Conservation (phyloP, 2,113 vertebrate genomes). For the Crotalus tigris region DNA sequence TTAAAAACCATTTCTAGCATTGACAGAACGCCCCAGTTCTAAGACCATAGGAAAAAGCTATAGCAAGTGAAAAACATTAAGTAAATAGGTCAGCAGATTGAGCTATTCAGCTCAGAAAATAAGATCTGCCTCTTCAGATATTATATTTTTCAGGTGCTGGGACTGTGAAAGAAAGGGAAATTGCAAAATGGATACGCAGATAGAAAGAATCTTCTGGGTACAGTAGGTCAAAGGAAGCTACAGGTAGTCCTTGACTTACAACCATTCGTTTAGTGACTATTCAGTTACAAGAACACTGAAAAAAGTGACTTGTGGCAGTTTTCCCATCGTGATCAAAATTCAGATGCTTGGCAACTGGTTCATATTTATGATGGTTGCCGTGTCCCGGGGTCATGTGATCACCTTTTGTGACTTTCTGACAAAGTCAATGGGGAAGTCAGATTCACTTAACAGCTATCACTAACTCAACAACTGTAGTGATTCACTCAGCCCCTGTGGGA, state of each 20-base stretch:
- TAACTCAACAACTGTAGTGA: background rate
- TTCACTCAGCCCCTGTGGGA: background rate
- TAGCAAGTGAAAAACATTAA: background rate
- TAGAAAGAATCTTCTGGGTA: background rate
- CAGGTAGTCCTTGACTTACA: background rate
- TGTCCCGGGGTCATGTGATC: background rate
- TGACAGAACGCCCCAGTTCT: background rate
- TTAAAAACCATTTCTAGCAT: background rate
- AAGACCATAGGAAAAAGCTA: background rate
- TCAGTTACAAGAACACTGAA: background rate
- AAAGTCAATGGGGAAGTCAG: background rate
- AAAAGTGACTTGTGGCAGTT: background rate
- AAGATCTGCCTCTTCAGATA: background rate
- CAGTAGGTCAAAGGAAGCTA: background rate
- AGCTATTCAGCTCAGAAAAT: background rate
- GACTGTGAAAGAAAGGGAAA: background rate
- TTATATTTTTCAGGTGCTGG: background rate
- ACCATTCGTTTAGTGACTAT: background rate
- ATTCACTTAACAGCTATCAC: background rate
- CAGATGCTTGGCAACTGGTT: background rate
- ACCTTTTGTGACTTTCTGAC: background rate
- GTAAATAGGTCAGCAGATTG: background rate
- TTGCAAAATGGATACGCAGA: background rate
- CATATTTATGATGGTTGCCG: background rate
- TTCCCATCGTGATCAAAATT: background rate